phyloP scores from a whole-genome alignment of 2,797 vertebrate species.

The Phoebastria nigripes region DNA sequence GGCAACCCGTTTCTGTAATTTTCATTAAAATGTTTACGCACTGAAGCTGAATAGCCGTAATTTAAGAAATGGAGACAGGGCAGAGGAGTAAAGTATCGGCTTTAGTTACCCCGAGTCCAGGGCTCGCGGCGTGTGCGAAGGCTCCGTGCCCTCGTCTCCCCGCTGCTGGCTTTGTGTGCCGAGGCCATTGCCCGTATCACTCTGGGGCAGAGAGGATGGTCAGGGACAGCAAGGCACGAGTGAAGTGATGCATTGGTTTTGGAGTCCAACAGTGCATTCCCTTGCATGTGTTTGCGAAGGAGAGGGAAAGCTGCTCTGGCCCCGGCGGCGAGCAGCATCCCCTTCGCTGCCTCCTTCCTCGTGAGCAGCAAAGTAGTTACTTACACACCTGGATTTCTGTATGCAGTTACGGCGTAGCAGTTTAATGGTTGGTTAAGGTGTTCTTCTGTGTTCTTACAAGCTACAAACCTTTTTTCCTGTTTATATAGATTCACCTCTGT shows the following conservation, averaged over 20 bases:
- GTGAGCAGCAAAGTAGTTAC: not conserved
- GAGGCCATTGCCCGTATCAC: accelerated
- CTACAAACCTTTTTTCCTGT: not conserved
- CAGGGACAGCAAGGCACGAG: not conserved
- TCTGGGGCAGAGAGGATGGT: not conserved
- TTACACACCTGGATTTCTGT: not conserved
- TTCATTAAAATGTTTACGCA: not conserved
- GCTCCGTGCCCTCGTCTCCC: accelerated
- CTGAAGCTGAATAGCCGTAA: not conserved
- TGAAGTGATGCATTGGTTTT: not conserved
- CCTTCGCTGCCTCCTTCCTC: not conserved
- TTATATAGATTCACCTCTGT: not conserved
- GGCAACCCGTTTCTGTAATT: not conserved
- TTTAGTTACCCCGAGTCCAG: not conserved
- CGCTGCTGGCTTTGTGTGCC: not conserved
- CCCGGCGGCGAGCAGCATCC: not conserved
- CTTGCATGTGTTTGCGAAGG: not conserved
- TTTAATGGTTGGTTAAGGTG: not conserved
- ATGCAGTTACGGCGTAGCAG: not conserved
- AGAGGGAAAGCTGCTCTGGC: not conserved
- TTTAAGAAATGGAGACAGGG: not conserved
- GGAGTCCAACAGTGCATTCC: not conserved
- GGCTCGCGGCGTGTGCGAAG: accelerated
- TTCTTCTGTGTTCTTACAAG: not conserved
- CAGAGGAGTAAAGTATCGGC: not conserved